Percentiles rank a stretch among this genome's conserved stretches.
Evolutionary conservation across 2,888 invertebrate species (phyloP).

Genomic region (Malthinus seriepunctatus): DNA sequence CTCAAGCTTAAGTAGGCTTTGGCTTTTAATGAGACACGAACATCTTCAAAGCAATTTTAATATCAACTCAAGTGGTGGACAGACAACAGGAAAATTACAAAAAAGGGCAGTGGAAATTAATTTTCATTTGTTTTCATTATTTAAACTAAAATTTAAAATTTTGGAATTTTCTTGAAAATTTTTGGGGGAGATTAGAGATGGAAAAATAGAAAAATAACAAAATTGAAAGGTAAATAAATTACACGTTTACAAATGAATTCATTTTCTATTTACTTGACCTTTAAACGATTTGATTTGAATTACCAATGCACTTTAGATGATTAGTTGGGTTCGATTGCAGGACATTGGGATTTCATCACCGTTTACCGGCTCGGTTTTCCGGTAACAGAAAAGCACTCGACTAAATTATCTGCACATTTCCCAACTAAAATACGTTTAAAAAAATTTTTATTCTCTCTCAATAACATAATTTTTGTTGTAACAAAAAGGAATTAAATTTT

Average conservation of each 20-base stretch:
- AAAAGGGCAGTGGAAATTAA: neutral
- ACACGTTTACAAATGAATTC: neutral
- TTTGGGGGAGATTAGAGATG: no score
- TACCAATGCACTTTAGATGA: constrained; percentile 33
- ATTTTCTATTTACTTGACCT: constrained; percentile 14
- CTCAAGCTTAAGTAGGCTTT: no score
- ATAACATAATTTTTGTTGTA: neutral
- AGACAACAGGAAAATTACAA: neutral
- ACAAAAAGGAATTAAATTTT: no score
- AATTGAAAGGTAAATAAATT: neutral
- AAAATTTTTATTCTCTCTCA: neutral
- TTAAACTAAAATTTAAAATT: no score
- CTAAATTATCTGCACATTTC: constrained; percentile 27
- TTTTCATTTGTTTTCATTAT: neutral
- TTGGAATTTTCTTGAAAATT: no score
- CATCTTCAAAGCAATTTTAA: no score
- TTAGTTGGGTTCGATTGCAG: constrained; percentile 33
- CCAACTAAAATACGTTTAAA: constrained; percentile 11
- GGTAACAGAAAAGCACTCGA: constrained; percentile 31
- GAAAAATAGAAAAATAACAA: neutral
- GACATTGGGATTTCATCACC: constrained; percentile 32
- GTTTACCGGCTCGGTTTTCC: constrained; percentile 31
- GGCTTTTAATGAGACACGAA: no score
- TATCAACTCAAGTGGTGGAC: no score
- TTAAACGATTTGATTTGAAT: constrained; percentile 19